A percentile compares a stretch with the other conserved stretches of the same genome.
Evolutionary conservation across 2,113 vertebrate species (phyloP).

Genomic region (Phoxinus phoxinus): DNA sequence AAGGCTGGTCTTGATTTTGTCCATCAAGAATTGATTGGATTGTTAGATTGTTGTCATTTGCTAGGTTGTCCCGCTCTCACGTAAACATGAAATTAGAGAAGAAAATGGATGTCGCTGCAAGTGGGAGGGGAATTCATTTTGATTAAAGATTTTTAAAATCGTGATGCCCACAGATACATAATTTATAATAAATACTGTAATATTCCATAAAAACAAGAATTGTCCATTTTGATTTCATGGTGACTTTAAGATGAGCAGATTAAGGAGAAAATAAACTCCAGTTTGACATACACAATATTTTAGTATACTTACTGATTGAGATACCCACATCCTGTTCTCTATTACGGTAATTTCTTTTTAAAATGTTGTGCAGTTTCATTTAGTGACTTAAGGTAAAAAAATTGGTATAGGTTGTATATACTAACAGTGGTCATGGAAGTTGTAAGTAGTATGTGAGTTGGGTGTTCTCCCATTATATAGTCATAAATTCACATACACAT

Average conservation of each 20-base stretch:
- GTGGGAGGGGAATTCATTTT: too few relatives aligned
- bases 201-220: too few relatives aligned
- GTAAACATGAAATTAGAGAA: too few relatives aligned
- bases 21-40: too few relatives aligned
- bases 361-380: conserved; percentile 28
- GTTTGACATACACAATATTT: not conserved
- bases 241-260: conserved; percentile 4
- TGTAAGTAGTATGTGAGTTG: not conserved
- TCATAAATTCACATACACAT: not conserved
- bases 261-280: not conserved
- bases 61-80: too few relatives aligned
- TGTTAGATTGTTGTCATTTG: too few relatives aligned
- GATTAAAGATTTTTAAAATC: too few relatives aligned
- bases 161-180: too few relatives aligned
- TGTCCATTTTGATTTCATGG: too few relatives aligned
- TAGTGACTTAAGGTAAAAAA: not conserved
- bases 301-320: not conserved
- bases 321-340: not conserved
- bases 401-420: not conserved
- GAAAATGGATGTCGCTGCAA: too few relatives aligned
- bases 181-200: too few relatives aligned
- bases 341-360: not conserved
- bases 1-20: too few relatives aligned
- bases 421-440: not conserved
- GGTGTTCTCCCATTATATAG: not conserved